phyloP scores from a whole-genome alignment of 2,113 vertebrate genomes.

The Alligator mississippiensis region DNA sequence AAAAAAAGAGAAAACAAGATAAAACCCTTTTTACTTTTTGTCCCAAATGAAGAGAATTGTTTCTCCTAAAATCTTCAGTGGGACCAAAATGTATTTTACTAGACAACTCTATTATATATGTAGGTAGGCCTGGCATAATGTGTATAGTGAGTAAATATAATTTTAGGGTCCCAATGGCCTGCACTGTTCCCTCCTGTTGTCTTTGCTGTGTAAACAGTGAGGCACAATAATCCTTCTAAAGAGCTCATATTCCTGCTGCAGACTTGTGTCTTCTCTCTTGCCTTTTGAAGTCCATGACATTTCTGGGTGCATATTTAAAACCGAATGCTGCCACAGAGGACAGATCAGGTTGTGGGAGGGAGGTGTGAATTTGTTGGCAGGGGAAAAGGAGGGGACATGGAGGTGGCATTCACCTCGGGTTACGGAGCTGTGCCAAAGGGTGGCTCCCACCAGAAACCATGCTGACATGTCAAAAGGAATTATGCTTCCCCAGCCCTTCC shows the following conservation, averaged over 20 bases:
- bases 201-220: neutral
- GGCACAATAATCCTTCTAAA: neutral
- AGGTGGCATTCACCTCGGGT: too few species aligned
- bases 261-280: neutral
- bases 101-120: neutral
- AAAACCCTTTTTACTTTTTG: neutral
- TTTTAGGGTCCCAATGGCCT: neutral
- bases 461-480: too few species aligned
- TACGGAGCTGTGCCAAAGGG: too few species aligned
- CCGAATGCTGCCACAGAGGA: neutral
- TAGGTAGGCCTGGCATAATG: neutral
- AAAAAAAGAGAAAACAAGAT: neutral
- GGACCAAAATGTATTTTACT: neutral
- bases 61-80: neutral
- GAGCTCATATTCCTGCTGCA: neutral
- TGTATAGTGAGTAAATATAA: neutral
- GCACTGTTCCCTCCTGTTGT: neutral
- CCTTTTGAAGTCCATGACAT: neutral
- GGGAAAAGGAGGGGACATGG: too few species aligned
- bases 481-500: neutral
- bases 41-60: neutral
- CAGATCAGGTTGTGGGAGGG: too few species aligned
- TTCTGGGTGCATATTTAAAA: neutral
- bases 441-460: too few species aligned
- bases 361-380: too few species aligned